These are phyloP conservation scores for Salticus scenicus DNA, from an alignment of 2,888 invertebrate genomes.

Conservation along the genomic window DNA sequence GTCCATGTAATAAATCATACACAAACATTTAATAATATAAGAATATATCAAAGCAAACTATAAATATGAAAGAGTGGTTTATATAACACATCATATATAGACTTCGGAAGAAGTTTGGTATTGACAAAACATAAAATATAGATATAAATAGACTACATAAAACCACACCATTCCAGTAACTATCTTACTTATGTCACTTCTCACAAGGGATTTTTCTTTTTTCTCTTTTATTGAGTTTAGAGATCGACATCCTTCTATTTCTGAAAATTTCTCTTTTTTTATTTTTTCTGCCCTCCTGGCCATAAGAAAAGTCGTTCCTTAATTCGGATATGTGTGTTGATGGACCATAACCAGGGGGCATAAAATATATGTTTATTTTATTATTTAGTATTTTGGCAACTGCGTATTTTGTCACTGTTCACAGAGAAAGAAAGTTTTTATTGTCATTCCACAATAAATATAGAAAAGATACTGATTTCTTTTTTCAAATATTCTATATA, in stretches of 20 bases:
- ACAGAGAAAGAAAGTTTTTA: not conserved
- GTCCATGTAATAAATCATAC: no score
- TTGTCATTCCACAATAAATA: not conserved
- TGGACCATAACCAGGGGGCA: not conserved
- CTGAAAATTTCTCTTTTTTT: not conserved
- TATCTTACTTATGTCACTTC: not conserved
- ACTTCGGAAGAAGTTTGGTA: not conserved
- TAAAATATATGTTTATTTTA: not conserved
- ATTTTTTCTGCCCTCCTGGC: not conserved
- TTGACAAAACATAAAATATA: not conserved
- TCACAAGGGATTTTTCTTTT: not conserved
- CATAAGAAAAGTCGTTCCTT: conserved; percentile 6
- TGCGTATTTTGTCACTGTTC: not conserved
- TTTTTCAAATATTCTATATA: no score
- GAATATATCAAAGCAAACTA: no score
- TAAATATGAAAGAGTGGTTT: no score
- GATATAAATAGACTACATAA: conserved; percentile 13
- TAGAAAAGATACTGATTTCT: no score
- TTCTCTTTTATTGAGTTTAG: conserved; percentile 5
- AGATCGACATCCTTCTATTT: not conserved
- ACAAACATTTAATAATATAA: no score
- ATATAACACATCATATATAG: not conserved
- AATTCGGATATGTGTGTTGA: not conserved
- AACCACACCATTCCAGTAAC: not conserved
- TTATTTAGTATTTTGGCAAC: not conserved